phyloP scores from a whole-genome alignment of 2,888 invertebrate species.

The Erannis defoliaria region DNA sequence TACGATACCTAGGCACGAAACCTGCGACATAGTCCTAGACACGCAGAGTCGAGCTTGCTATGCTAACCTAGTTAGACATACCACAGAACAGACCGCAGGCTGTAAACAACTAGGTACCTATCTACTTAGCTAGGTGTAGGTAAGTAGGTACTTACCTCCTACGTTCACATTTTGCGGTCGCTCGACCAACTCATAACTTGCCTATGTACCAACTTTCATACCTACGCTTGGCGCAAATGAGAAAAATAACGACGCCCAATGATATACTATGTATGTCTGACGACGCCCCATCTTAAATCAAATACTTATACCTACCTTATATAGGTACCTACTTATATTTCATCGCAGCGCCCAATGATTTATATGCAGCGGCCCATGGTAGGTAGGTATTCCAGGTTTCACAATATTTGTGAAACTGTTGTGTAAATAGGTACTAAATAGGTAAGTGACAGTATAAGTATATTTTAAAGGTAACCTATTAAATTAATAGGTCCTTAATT shows the following conservation, averaged over 20 bases:
- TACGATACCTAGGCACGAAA: slow-evolving; percentile 43
- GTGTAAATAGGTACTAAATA: not conserved
- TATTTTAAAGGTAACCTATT: too few species aligned
- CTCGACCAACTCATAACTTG: slow-evolving; percentile 16
- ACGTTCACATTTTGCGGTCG: slow-evolving; percentile 10
- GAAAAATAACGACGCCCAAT: slow-evolving; percentile 55
- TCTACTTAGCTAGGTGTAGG: slow-evolving; percentile 11
- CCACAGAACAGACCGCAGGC: slow-evolving; percentile 13
- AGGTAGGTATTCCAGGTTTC: slow-evolving; percentile 57
- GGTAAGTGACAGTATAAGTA: too few species aligned
- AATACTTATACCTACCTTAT: too few species aligned
- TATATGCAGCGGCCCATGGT: too few species aligned
- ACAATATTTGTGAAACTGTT: slow-evolving; percentile 3
- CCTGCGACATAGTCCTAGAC: slow-evolving; percentile 54
- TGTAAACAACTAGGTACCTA: slow-evolving; percentile 18
- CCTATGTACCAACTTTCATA: slow-evolving; percentile 44
- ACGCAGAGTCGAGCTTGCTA: slow-evolving; percentile 51
- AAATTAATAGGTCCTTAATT: too few species aligned
- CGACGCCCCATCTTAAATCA: too few species aligned
- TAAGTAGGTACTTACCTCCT: not conserved
- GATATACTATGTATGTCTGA: too few species aligned
- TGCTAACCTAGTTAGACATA: slow-evolving; percentile 51
- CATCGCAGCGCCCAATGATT: too few species aligned
- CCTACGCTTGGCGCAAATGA: slow-evolving; percentile 52
- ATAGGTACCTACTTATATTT: too few species aligned